phyloP scores from a whole-genome alignment of 2,113 vertebrate species.

The Plecturocebus donacophilus region DNA sequence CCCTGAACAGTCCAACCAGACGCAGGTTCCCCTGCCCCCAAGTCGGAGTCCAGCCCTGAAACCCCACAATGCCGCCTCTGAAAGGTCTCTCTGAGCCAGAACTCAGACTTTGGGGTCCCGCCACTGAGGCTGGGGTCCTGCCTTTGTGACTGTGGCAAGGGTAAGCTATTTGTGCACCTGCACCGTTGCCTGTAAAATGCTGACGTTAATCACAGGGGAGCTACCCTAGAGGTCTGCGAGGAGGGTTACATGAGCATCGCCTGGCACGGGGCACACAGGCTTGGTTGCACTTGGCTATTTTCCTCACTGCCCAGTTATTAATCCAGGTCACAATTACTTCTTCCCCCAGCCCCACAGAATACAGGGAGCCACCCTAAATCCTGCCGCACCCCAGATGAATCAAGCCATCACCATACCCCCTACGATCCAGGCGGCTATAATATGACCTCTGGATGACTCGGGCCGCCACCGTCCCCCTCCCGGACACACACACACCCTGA shows the following conservation, averaged over 20 bases:
- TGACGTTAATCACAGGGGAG: fast-evolving
- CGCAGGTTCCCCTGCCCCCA: too few species aligned
- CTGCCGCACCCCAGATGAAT: too few species aligned
- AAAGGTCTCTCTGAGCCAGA: fast-evolving
- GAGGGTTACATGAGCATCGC: fast-evolving
- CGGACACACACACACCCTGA: not conserved
- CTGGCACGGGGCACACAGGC: not conserved
- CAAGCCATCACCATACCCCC: not conserved
- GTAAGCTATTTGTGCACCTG: not conserved
- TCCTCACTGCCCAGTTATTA: not conserved
- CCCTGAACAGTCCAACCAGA: not conserved
- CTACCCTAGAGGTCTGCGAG: not conserved
- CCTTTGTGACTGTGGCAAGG: fast-evolving
- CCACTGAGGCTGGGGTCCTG: too few species aligned
- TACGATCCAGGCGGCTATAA: fast-evolving
- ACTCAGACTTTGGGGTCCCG: fast-evolving
- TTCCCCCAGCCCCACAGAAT: fast-evolving
- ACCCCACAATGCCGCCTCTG: fast-evolving
- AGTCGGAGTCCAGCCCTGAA: not conserved
- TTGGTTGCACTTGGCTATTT: fast-evolving
- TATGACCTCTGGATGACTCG: not conserved
- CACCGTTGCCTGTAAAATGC: not conserved
- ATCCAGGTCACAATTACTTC: too few species aligned
- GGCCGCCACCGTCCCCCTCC: not conserved
- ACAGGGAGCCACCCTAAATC: not conserved